Percentiles rank a stretch among this genome's conserved stretches.
Evolutionary conservation across 2,888 invertebrate species (phyloP).

Genomic region (Drosophila mettleri): DNA sequence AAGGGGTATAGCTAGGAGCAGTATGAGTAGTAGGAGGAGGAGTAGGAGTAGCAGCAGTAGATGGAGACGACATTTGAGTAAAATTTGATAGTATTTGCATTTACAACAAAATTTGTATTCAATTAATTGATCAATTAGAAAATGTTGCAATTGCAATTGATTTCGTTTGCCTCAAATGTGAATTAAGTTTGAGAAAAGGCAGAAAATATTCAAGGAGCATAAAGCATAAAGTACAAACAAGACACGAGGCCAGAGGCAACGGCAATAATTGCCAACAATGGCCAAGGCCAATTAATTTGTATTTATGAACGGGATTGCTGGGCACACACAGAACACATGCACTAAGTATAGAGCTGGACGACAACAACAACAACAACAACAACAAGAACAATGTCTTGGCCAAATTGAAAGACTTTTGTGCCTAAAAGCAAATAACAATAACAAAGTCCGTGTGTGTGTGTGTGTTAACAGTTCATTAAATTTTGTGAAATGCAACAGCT

Average conservation of each 20-base stretch:
- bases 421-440: constrained; percentile 43
- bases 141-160: constrained; percentile 3
- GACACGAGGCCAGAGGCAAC: background rate
- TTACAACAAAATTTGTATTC: background rate
- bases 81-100: background rate
- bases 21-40: no score
- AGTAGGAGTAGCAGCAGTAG: no score
- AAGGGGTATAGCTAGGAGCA: no score
- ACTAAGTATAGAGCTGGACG: constrained; percentile 16
- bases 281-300: constrained; percentile 58
- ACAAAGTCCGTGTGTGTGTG: constrained; percentile 14
- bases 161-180: constrained; percentile 4
- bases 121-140: constrained; percentile 21
- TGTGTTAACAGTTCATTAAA: constrained; percentile 56
- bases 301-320: constrained; percentile 43
- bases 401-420: constrained; percentile 54
- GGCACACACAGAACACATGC: constrained; percentile 31
- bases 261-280: constrained; percentile 38
- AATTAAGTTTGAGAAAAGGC: background rate
- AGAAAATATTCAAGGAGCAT: background rate
- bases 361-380: constrained; percentile 10
- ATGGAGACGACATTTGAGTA: no score
- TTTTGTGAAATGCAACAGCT: constrained; percentile 68
- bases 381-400: constrained; percentile 24
- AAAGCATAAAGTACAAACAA: constrained; percentile 3